Conservation (phyloP, 2,113 vertebrate species). For the Columba livia region DNA sequence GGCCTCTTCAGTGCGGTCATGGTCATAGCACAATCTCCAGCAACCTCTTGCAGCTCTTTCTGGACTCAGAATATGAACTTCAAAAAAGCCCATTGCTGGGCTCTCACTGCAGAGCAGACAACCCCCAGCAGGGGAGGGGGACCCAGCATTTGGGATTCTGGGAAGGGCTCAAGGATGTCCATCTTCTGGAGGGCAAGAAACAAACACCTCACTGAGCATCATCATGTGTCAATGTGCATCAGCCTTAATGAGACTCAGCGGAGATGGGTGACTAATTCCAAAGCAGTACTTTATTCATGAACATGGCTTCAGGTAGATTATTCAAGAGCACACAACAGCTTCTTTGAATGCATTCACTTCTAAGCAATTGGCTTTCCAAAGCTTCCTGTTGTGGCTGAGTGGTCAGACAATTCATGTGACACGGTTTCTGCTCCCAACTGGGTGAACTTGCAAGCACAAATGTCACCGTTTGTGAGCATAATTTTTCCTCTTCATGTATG, state of each 20-base stretch:
- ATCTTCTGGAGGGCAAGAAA: neutral
- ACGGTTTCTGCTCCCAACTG: neutral
- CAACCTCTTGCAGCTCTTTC: neutral
- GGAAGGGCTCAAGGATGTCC: neutral
- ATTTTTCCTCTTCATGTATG: slow-evolving; percentile 35
- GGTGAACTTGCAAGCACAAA: slow-evolving; percentile 52
- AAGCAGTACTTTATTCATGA: neutral
- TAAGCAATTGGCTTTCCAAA: neutral
- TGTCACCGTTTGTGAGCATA: slow-evolving; percentile 41
- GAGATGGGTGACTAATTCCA: slow-evolving; percentile 7
- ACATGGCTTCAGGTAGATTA: neutral
- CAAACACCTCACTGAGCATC: neutral
- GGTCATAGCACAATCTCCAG: neutral
- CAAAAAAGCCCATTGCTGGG: neutral
- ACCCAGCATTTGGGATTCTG: neutral
- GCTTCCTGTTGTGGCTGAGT: neutral
- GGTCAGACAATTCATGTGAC: slow-evolving; percentile 53
- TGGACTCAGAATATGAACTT: neutral
- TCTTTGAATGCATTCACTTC: neutral
- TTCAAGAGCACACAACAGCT: neutral
- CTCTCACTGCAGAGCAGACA: neutral
- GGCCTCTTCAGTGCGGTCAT: neutral
- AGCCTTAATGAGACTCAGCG: neutral
- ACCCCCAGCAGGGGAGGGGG: neutral
- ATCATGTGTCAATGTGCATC: neutral